Conservation (phyloP, 2,113 vertebrate species). For the Collichthys lucidus region DNA sequence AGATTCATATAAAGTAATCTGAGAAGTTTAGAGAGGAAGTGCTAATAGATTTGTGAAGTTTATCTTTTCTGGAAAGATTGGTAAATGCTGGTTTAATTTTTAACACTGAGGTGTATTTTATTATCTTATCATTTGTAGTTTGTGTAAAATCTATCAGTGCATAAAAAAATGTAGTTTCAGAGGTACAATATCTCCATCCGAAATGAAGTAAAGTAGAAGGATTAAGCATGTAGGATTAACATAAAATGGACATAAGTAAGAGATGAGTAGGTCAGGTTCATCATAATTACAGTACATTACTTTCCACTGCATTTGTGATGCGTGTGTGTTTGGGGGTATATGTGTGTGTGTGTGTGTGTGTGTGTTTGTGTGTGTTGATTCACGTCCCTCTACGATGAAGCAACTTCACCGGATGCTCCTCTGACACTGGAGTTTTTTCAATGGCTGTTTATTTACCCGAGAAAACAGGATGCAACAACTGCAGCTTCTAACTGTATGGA, state of each 20-base stretch:
- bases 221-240: neutral
- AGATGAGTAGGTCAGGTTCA: no score
- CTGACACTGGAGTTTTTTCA: conserved; percentile 55
- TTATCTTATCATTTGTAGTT: neutral
- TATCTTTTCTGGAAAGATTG: neutral
- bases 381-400: neutral
- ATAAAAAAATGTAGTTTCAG: no score
- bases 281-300: neutral
- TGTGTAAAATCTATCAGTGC: neutral
- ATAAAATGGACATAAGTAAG: neutral
- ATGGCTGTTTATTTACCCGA: conserved; percentile 79
- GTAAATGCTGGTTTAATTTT: neutral
- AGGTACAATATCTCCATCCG: neutral
- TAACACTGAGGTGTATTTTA: neutral
- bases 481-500: conserved; percentile 32
- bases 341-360: neutral
- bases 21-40: neutral
- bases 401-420: conserved; percentile 54
- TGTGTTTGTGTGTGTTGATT: neutral
- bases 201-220: neutral
- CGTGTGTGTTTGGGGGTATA: no score
- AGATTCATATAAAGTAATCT: neutral
- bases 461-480: conserved; percentile 52
- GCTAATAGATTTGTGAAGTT: neutral
- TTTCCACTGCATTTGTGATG: neutral